A percentile compares a stretch with the other conserved stretches of the same genome.
Conservation (phyloP, 64 coral and sea anemone genomes). For the Acropora tenuis region DNA sequence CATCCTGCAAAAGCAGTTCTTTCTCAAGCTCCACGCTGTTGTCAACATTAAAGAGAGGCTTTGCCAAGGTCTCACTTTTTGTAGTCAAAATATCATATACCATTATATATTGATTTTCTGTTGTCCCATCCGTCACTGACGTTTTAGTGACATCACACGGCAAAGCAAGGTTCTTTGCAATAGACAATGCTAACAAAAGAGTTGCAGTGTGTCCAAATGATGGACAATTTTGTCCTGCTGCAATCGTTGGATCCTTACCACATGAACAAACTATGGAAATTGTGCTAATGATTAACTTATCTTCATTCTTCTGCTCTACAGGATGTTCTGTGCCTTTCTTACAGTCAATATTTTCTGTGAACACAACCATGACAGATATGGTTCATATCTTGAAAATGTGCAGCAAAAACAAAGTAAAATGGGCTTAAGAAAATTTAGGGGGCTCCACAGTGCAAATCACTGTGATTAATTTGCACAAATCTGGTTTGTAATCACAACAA, state of each 20-base stretch:
- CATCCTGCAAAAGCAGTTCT: conserved; percentile 48
- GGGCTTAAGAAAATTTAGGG: no score
- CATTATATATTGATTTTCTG: not conserved
- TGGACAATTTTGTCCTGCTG: conserved; percentile 12
- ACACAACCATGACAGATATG: not conserved
- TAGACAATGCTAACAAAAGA: not conserved
- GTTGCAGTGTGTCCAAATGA: conserved; percentile 42
- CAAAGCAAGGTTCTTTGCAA: not conserved
- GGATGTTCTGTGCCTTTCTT: not conserved
- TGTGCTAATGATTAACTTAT: conserved; percentile 3
- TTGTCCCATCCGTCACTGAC: not conserved
- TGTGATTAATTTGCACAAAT: no score
- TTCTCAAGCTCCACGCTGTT: conserved; percentile 19
- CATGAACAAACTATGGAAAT: conserved; percentile 40
- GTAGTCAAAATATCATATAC: conserved; percentile 28
- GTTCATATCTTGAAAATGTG: not conserved
- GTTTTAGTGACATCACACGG: not conserved
- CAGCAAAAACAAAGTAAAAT: no score
- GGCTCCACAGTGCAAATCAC: no score
- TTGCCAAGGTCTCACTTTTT: not conserved
- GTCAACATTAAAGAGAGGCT: conserved; percentile 23
- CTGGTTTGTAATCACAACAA: not conserved
- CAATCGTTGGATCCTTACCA: conserved; percentile 31
- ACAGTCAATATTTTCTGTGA: not conserved
- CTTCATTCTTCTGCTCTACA: not conserved